Conservation (phyloP, 2,113 vertebrate species). For the Paraplagusia blochii region DNA sequence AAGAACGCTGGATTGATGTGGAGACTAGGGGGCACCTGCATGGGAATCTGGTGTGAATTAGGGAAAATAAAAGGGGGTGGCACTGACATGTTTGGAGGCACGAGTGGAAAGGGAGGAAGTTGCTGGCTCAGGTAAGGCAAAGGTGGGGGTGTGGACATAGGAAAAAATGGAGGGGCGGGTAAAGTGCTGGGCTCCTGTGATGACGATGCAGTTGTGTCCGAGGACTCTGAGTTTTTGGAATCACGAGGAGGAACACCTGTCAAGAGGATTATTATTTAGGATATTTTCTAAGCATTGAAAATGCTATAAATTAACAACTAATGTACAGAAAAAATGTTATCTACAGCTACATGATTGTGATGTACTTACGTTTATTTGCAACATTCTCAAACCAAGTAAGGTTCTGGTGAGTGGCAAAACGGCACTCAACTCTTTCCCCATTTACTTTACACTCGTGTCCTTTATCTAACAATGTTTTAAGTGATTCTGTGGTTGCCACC, state of each 20-base stretch:
- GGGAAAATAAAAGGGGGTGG: conserved; percentile 79
- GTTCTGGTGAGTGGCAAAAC: conserved; percentile 86
- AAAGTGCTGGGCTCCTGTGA: conserved; percentile 41
- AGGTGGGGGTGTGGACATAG: conserved; percentile 37
- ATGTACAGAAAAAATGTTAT: too few relatives aligned
- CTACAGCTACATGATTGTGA: too few relatives aligned
- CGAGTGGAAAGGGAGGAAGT: conserved; percentile 57
- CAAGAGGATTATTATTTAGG: conserved; percentile 10
- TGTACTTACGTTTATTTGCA: conserved; percentile 90
- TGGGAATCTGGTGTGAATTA: conserved; percentile 70
- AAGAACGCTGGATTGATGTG: conserved; percentile 90
- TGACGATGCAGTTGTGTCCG: conserved; percentile 54
- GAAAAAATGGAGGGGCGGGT: conserved; percentile 43
- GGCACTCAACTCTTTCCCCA: conserved; percentile 88
- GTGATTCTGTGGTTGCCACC: conserved; percentile 85
- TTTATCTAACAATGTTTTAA: conserved; percentile 85
- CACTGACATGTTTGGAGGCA: conserved; percentile 55
- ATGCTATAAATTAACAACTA: too few relatives aligned
- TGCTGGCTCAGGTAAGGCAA: conserved; percentile 41
- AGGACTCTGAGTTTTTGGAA: conserved; percentile 65
- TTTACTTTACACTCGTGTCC: conserved; percentile 85
- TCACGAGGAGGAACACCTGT: conserved; percentile 83
- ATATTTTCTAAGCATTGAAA: too few relatives aligned
- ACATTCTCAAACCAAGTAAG: conserved; percentile 85
- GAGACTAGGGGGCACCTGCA: conserved; percentile 78